phyloP scores from a whole-genome alignment of 2,888 invertebrate species.

The Megalurothrips usitatus region DNA sequence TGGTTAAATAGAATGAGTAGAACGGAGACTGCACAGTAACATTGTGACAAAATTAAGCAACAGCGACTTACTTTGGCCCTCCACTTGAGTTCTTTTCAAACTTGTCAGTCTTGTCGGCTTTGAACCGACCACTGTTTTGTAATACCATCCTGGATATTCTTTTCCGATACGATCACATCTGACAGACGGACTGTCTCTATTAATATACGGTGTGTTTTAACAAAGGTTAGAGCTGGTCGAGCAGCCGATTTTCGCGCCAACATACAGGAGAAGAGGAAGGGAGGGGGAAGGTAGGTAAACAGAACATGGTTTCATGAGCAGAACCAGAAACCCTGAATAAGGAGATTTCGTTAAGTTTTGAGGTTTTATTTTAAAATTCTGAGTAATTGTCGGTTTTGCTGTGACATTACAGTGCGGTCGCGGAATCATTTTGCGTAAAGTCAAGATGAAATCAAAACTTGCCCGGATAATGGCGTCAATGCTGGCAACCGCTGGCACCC shows the following conservation, averaged over 20 bases:
- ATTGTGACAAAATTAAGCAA: background rate
- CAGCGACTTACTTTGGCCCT: slow-evolving; percentile 36
- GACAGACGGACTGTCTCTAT: background rate
- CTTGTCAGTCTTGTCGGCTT: slow-evolving; percentile 47
- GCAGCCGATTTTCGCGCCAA: slow-evolving; percentile 6
- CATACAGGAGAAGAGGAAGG: too few relatives aligned
- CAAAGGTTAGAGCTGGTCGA: slow-evolving; percentile 26
- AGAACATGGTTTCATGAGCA: too few relatives aligned
- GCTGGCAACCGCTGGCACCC: too few relatives aligned
- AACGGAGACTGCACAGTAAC: background rate
- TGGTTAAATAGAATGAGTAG: slow-evolving; percentile 30
- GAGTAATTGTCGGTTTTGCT: too few relatives aligned
- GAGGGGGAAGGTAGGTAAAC: too few relatives aligned
- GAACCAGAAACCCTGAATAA: too few relatives aligned
- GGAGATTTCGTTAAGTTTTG: too few relatives aligned
- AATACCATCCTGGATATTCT: slow-evolving; percentile 48
- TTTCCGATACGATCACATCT: background rate
- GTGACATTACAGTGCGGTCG: background rate
- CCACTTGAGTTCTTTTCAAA: slow-evolving; percentile 43
- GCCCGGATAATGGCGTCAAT: too few relatives aligned
- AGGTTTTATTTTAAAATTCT: too few relatives aligned
- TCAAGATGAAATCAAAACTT: too few relatives aligned
- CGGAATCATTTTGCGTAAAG: too few relatives aligned
- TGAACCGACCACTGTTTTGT: slow-evolving; percentile 56
- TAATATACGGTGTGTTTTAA: background rate